Percentiles rank a stretch among this genome's conserved stretches.
These are phyloP conservation scores for Tonatia bakeri DNA, from an alignment of 2,113 vertebrate species.

Conservation along the genomic window DNA sequence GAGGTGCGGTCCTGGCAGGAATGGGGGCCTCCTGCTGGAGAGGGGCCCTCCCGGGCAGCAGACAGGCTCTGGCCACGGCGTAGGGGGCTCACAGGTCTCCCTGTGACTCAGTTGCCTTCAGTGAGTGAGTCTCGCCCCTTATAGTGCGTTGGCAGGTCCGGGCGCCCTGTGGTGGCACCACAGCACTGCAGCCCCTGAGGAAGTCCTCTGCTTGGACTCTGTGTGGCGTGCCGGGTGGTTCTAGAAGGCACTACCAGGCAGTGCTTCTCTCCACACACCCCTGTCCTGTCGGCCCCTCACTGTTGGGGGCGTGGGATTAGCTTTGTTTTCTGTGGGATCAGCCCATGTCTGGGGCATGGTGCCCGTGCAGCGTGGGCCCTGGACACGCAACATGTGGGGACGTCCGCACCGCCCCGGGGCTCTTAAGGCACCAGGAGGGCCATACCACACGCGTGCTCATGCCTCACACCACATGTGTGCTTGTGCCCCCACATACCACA, in stretches of 20 bases:
- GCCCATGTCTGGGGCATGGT: accelerated
- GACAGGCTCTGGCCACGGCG: accelerated
- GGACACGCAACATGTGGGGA: neutral
- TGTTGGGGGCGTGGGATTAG: neutral
- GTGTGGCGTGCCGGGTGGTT: accelerated
- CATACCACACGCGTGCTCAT: accelerated
- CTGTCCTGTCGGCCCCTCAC: accelerated
- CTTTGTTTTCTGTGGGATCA: neutral
- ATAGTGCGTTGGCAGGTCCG: accelerated
- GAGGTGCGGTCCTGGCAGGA: accelerated
- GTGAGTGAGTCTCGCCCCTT: accelerated
- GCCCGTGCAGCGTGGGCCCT: neutral
- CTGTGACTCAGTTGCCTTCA: accelerated
- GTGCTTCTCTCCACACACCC: accelerated
- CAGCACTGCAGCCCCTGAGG: accelerated
- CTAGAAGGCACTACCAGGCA: neutral
- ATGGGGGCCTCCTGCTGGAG: accelerated
- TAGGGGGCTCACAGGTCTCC: accelerated
- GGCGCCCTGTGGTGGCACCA: neutral
- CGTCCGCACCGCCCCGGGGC: accelerated
- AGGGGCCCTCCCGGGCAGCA: neutral
- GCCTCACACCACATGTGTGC: no score
- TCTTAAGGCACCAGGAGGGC: neutral
- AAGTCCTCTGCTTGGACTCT: neutral
- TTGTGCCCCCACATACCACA: no score